Conservation (phyloP, 2,888 invertebrate species). For the Onchidella celtica region DNA sequence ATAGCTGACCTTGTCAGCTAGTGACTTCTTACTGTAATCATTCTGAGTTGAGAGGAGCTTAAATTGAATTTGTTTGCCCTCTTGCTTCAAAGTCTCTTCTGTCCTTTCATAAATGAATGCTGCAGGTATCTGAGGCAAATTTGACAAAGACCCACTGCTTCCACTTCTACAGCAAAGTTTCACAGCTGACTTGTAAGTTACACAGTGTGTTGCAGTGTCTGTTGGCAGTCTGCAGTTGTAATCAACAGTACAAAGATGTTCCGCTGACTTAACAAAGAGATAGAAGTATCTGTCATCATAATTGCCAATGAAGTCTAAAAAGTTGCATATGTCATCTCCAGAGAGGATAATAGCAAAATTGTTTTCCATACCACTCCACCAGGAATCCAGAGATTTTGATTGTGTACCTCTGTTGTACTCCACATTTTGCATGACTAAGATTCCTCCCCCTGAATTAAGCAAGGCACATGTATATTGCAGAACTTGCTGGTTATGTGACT, state of each 20-base stretch:
- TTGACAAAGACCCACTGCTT: conserved; percentile 11
- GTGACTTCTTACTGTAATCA: conserved; percentile 40
- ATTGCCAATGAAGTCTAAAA: conserved; percentile 71
- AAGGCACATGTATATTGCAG: conserved; percentile 67
- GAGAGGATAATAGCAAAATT: conserved; percentile 66
- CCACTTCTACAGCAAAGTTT: conserved; percentile 51
- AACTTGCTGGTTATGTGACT: conserved; percentile 61
- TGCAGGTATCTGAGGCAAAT: conserved; percentile 63
- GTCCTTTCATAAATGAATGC: conserved; percentile 59
- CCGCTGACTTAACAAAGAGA: conserved; percentile 71
- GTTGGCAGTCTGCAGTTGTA: conserved; percentile 69
- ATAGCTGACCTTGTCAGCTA: conserved; percentile 61
- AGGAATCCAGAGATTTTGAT: conserved; percentile 69
- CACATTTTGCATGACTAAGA: conserved; percentile 67
- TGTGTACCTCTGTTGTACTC: conserved; percentile 52
- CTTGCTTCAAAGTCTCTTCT: conserved; percentile 65
- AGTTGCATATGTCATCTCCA: conserved; percentile 70
- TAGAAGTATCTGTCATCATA: conserved; percentile 67
- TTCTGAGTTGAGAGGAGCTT: conserved; percentile 59
- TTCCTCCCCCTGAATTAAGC: conserved; percentile 70
- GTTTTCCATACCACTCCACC: conserved; percentile 73
- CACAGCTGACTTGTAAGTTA: conserved; percentile 66
- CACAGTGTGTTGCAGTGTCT: conserved; percentile 72
- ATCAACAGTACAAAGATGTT: conserved; percentile 67
- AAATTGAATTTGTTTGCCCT: conserved; percentile 73